Percentiles rank a stretch among this genome's conserved stretches.
phyloP scores from a whole-genome alignment of 2,797 vertebrate species.

The Thalassophryne amazonica region DNA sequence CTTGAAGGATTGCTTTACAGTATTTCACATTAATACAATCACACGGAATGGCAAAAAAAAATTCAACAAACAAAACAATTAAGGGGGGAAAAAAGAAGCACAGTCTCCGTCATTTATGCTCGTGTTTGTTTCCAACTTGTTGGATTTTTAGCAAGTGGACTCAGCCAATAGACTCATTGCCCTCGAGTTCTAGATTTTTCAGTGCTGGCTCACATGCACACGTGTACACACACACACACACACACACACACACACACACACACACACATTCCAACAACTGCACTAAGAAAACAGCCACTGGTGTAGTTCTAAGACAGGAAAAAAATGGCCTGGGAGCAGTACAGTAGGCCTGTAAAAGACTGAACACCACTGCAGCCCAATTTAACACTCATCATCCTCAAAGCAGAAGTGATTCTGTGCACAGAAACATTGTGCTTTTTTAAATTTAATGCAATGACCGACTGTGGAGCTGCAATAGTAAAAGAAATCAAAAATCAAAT shows the following conservation, averaged over 20 bases:
- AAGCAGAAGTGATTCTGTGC: slow-evolving; percentile 5
- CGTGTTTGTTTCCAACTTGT: slow-evolving; percentile 14
- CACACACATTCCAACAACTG: slow-evolving; percentile 53
- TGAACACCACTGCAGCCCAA: slow-evolving; percentile 15
- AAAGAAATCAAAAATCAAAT: too few relatives aligned
- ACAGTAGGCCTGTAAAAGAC: slow-evolving; percentile 30
- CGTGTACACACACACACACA: slow-evolving; percentile 20
- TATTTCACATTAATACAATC: background rate
- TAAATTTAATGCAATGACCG: background rate
- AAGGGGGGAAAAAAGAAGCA: background rate
- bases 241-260: slow-evolving; percentile 19
- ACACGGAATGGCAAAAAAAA: background rate
- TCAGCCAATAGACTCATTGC: slow-evolving; percentile 61
- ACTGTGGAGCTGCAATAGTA: slow-evolving; percentile 1
- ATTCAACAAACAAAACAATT: background rate
- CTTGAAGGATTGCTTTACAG: background rate
- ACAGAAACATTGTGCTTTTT: slow-evolving; percentile 1
- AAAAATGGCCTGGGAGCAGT: slow-evolving; percentile 19
- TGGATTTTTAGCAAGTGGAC: slow-evolving; percentile 36
- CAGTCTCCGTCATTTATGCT: background rate
- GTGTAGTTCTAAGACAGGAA: slow-evolving; percentile 34
- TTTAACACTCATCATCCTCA: slow-evolving; percentile 21
- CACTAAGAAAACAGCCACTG: slow-evolving; percentile 58
- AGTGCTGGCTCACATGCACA: slow-evolving; percentile 31
- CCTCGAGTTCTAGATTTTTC: slow-evolving; percentile 50